Conservation (phyloP, 1,140 invertebrate species). For the Procambarus virginalis region DNA sequence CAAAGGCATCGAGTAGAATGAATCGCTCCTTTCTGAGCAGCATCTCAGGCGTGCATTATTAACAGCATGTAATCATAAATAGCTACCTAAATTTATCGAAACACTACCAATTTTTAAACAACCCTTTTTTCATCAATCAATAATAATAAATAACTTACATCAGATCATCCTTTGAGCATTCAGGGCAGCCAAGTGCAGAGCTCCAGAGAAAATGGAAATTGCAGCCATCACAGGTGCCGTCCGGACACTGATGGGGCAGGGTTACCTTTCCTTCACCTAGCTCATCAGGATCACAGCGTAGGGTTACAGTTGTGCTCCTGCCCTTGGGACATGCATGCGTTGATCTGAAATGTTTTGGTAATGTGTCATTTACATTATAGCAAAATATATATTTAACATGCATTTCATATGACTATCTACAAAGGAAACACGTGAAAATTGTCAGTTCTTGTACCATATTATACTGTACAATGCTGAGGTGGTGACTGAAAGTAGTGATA, state of each 20-base stretch:
- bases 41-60: too few species aligned
- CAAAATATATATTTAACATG: not conserved
- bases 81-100: too few species aligned
- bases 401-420: too few species aligned
- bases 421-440: too few species aligned
- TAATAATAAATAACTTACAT: conserved; percentile 71
- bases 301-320: conserved; percentile 77
- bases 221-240: conserved; percentile 81
- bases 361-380: not conserved
- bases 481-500: too few species aligned
- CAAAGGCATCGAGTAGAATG: too few species aligned
- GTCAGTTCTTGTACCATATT: too few species aligned
- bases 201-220: conserved; percentile 79
- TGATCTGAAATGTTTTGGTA: conserved; percentile 71
- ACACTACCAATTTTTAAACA: too few species aligned
- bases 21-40: too few species aligned
- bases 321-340: conserved; percentile 78
- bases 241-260: conserved; percentile 78
- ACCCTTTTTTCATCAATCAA: too few species aligned
- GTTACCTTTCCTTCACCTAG: conserved; percentile 73
- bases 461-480: too few species aligned
- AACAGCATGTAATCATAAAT: too few species aligned
- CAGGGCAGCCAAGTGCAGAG: conserved; percentile 77
- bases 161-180: conserved; percentile 76
- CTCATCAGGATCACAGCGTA: conserved; percentile 75